Evolutionary conservation across 2,888 invertebrate species (phyloP).

Genomic region (Euplexia lucipara): DNA sequence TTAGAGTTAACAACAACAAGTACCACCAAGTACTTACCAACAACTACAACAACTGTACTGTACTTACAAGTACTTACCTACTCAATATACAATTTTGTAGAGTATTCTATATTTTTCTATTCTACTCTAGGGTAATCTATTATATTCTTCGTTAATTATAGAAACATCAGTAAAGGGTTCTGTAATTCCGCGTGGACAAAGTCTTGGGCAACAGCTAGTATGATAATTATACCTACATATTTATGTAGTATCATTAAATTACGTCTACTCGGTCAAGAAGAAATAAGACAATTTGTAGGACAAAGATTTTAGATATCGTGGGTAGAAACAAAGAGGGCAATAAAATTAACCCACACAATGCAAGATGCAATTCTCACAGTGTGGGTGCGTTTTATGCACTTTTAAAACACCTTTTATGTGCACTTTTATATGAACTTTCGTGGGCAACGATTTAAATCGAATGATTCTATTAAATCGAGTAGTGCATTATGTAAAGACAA

Average conservation of each 20-base stretch:
- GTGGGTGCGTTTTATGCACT: constrained; percentile 45
- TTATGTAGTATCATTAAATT: constrained; percentile 20
- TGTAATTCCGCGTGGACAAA: too few relatives aligned
- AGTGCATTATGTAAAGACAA: constrained; percentile 19
- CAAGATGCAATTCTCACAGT: constrained; percentile 16
- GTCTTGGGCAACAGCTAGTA: too few relatives aligned
- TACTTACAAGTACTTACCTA: too few relatives aligned
- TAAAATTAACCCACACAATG: constrained; percentile 53
- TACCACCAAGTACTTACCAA: too few relatives aligned
- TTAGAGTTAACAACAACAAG: too few relatives aligned
- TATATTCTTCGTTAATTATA: too few relatives aligned
- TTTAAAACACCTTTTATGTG: constrained; percentile 39
- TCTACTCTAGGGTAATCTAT: too few relatives aligned
- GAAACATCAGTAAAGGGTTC: too few relatives aligned
- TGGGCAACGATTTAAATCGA: constrained; percentile 26
- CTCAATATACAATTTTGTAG: too few relatives aligned
- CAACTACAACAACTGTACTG: too few relatives aligned
- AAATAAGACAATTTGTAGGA: constrained; percentile 53
- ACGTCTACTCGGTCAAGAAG: constrained; percentile 45
- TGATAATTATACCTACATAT: not conserved
- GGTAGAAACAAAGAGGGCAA: constrained; percentile 35
- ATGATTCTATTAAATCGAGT: constrained; percentile 29
- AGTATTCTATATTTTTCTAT: too few relatives aligned
- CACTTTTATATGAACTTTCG: constrained; percentile 22
- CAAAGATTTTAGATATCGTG: constrained; percentile 47